A percentile compares a stretch with the other conserved stretches of the same genome.
These are phyloP conservation scores for Bovichtus variegatus DNA, from an alignment of 2,797 vertebrate genomes.

Conservation along the genomic window DNA sequence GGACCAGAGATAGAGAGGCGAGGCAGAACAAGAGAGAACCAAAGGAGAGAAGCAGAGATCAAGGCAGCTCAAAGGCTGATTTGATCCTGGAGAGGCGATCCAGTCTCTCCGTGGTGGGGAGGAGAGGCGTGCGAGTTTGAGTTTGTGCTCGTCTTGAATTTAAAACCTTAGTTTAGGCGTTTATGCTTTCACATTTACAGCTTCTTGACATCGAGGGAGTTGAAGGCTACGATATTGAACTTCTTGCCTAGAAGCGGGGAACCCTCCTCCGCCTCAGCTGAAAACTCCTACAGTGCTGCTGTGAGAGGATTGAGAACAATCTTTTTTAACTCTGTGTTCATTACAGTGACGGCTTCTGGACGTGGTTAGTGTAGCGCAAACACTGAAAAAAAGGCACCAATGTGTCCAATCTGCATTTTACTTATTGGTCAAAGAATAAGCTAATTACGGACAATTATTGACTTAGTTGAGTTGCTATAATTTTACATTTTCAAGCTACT, in stretches of 20 bases:
- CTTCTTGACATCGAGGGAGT: slow-evolving; percentile 5
- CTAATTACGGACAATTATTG: neutral
- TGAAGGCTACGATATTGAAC: neutral
- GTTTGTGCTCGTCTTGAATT: slow-evolving; percentile 7
- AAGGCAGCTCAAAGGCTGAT: slow-evolving; percentile 62
- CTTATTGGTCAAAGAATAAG: neutral
- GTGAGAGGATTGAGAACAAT: neutral
- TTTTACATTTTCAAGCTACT: too few species aligned
- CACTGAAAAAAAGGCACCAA: neutral
- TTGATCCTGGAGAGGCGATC: slow-evolving; percentile 51
- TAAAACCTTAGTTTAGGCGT: slow-evolving; percentile 8
- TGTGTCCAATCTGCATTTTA: too few species aligned
- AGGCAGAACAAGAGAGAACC: slow-evolving; percentile 49
- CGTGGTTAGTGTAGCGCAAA: neutral
- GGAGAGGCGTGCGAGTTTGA: neutral
- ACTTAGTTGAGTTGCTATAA: too few species aligned
- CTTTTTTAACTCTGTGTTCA: too few species aligned
- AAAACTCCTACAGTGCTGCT: neutral
- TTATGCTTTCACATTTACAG: slow-evolving; percentile 15
- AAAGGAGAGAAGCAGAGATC: slow-evolving; percentile 58
- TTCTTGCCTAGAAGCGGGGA: slow-evolving; percentile 1
- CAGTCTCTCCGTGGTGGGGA: slow-evolving; percentile 10
- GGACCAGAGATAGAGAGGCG: slow-evolving; percentile 23
- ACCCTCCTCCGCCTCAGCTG: neutral
- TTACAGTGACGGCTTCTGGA: neutral